Conservation (phyloP, 2,113 vertebrate species). For the Prochilodus magdalenae region DNA sequence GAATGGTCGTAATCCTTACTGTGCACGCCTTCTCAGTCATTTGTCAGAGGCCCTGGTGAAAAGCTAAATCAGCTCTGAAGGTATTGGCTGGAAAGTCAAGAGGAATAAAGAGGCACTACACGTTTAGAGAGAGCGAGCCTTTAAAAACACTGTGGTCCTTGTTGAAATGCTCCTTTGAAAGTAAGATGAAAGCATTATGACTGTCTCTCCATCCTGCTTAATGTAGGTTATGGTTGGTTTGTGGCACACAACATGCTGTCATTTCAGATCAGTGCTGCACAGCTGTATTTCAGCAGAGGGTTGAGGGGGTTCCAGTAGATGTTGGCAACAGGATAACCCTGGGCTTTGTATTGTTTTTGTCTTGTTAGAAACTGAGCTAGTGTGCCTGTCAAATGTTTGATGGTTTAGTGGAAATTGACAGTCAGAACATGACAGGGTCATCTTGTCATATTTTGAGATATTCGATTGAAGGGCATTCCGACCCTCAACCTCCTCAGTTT, state of each 20-base stretch:
- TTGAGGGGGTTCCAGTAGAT: background rate
- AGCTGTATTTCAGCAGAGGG: background rate
- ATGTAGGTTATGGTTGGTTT: background rate
- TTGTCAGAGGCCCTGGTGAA: background rate
- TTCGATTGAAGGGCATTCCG: background rate
- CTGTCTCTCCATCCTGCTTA: background rate
- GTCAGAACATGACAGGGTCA: background rate
- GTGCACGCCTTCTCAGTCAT: background rate
- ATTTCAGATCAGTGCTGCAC: background rate
- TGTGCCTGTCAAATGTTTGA: background rate
- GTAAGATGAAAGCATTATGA: background rate
- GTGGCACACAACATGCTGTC: background rate
- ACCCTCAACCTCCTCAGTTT: no score
- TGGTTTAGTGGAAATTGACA: background rate
- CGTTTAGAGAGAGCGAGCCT: background rate
- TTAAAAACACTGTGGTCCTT: constrained; percentile 3
- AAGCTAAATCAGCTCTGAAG: constrained; percentile 19
- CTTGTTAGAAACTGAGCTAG: background rate
- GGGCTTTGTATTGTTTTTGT: background rate
- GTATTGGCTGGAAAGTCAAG: background rate
- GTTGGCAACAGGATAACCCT: background rate
- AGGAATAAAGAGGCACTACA: background rate
- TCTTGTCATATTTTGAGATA: background rate
- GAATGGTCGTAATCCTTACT: background rate
- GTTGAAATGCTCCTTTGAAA: background rate